These are phyloP conservation scores for Myiotriccus ornatus DNA, from an alignment of 2,797 vertebrate species.

Conservation along the genomic window DNA sequence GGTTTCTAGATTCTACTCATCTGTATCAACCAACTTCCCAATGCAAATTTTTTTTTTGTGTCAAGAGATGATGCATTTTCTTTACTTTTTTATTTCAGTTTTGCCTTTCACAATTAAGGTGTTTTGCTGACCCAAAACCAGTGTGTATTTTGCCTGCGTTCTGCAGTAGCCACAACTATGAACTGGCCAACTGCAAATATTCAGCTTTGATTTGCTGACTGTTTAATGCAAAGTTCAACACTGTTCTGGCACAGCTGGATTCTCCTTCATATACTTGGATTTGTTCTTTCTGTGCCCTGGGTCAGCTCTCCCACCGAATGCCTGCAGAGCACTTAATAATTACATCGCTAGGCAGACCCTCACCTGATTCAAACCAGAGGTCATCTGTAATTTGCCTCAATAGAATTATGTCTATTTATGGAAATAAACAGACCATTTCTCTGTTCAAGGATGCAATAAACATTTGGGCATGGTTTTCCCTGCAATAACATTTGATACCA, in stretches of 20 bases:
- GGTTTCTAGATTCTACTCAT: background rate
- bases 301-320: background rate
- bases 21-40: background rate
- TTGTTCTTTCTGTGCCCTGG: background rate
- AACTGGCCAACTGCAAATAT: background rate
- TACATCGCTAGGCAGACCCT: background rate
- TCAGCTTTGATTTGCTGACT: background rate
- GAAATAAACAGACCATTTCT: background rate
- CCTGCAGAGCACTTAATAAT: background rate
- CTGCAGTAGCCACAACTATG: background rate
- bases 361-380: background rate
- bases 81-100: background rate
- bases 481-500: background rate
- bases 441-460: background rate
- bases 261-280: background rate
- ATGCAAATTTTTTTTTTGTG: background rate
- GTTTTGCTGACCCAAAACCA: background rate
- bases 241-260: background rate
- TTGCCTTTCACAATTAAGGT: background rate
- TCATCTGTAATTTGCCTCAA: background rate
- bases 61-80: background rate
- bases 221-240: background rate
- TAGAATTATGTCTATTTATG: background rate
- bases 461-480: background rate
- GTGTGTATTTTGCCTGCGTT: background rate